Conservation (phyloP, 2,888 invertebrate species). For the Tubulanus polymorphus region DNA sequence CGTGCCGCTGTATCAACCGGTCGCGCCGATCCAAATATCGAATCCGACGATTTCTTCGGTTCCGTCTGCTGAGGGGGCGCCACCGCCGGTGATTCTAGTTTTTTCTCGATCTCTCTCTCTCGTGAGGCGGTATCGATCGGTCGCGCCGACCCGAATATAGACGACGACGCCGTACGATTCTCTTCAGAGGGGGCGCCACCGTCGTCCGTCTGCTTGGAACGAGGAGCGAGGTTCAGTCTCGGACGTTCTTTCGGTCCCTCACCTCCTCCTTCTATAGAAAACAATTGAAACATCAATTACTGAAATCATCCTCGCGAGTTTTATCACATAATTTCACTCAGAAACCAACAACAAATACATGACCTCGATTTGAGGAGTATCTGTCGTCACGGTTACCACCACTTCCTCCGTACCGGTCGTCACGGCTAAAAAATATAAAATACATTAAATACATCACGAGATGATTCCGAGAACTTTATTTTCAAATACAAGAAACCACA, state of each 20-base stretch:
- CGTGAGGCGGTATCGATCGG: slow-evolving; percentile 67
- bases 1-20: slow-evolving; percentile 90
- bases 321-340: too few relatives aligned
- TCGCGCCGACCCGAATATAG: slow-evolving; percentile 88
- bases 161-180: slow-evolving; percentile 48
- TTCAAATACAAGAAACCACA: too few relatives aligned
- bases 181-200: slow-evolving; percentile 23
- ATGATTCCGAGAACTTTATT: too few relatives aligned
- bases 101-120: slow-evolving; percentile 59
- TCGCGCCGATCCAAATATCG: slow-evolving; percentile 88
- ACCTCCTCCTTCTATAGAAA: too few relatives aligned
- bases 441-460: too few relatives aligned
- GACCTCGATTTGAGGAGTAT: too few relatives aligned
- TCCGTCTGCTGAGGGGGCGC: not conserved
- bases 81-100: not conserved
- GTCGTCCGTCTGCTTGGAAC: slow-evolving; percentile 72
- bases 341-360: too few relatives aligned
- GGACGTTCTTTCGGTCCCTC: slow-evolving; percentile 62
- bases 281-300: too few relatives aligned
- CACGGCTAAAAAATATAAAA: not conserved
- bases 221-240: slow-evolving; percentile 73
- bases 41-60: slow-evolving; percentile 36
- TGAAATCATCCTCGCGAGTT: too few relatives aligned
- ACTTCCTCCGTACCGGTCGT: slow-evolving; percentile 2
- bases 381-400: too few relatives aligned